phyloP scores from a whole-genome alignment of 2,797 vertebrate genomes.

The Ptychobarbus kaznakovi region DNA sequence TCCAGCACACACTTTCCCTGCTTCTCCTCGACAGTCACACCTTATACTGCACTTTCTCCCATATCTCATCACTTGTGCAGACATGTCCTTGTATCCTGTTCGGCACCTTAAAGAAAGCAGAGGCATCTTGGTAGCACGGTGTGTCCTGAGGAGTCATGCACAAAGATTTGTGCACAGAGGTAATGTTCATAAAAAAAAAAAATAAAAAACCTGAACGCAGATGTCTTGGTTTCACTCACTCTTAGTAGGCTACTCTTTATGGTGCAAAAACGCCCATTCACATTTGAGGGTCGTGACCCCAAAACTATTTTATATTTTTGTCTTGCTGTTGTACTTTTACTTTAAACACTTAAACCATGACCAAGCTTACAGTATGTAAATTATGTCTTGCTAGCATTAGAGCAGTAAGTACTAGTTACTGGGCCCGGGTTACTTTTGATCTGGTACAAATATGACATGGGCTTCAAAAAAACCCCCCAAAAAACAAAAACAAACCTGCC shows the following conservation, averaged over 20 bases:
- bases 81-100: constrained; percentile 69
- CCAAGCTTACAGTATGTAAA: background rate
- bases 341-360: background rate
- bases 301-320: background rate
- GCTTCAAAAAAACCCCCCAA: too few relatives aligned
- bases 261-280: background rate
- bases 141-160: constrained; percentile 18
- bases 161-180: constrained; percentile 8
- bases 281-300: background rate
- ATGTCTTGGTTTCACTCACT: background rate
- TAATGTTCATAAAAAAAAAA: background rate
- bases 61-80: constrained; percentile 55
- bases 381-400: background rate
- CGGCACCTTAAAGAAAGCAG: constrained; percentile 9
- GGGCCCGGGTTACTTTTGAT: too few relatives aligned
- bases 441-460: too few relatives aligned
- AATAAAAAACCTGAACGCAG: background rate
- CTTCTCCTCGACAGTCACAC: constrained; percentile 59
- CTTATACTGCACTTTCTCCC: constrained; percentile 24
- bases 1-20: constrained; percentile 65
- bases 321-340: background rate
- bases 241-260: background rate
- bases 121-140: constrained; percentile 19
- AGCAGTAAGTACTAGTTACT: too few relatives aligned
- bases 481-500: too few relatives aligned